These are phyloP conservation scores for Meliscaeva auricollis DNA, from an alignment of 2,888 invertebrate species.

Conservation along the genomic window DNA sequence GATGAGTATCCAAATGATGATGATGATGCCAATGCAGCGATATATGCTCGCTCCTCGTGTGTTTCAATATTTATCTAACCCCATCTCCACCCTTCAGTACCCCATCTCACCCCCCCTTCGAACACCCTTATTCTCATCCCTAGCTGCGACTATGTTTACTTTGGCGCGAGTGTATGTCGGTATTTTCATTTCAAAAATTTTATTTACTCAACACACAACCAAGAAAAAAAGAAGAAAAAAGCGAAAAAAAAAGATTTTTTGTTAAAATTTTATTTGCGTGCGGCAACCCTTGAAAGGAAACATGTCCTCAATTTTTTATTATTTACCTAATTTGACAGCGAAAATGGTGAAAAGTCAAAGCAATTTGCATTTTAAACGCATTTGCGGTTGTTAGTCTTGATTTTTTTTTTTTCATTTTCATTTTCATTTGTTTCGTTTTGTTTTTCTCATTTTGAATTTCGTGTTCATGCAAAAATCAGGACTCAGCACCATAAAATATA, in stretches of 20 bases:
- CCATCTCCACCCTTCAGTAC: neutral
- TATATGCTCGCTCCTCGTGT: conserved; percentile 23
- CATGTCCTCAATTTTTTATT: conserved; percentile 69
- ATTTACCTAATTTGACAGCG: conserved; percentile 75
- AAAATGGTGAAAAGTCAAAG: conserved; percentile 74
- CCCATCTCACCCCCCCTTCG: neutral
- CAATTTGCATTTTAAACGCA: conserved; percentile 76
- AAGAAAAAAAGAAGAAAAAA: conserved; percentile 27
- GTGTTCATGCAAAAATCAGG: conserved; percentile 69
- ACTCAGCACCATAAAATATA: conserved; percentile 51
- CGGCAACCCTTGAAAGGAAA: conserved; percentile 45
- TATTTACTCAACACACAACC: conserved; percentile 60
- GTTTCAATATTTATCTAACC: conserved; percentile 65
- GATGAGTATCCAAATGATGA: conserved; percentile 58
- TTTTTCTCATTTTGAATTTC: conserved; percentile 29
- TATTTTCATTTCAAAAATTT: conserved; percentile 72
- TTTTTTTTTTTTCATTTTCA: too few species aligned
- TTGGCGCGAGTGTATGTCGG: conserved; percentile 40
- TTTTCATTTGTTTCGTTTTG: too few species aligned
- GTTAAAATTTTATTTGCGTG: conserved; percentile 53
- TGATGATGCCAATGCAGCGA: conserved; percentile 69
- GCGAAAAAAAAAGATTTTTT: conserved; percentile 27
- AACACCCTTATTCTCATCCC: conserved; percentile 7
- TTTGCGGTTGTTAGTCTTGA: conserved; percentile 65
- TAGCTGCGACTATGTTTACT: conserved; percentile 47